Evolutionary conservation across 2,113 vertebrate genomes (phyloP).

Genomic region (Octodon degus): DNA sequence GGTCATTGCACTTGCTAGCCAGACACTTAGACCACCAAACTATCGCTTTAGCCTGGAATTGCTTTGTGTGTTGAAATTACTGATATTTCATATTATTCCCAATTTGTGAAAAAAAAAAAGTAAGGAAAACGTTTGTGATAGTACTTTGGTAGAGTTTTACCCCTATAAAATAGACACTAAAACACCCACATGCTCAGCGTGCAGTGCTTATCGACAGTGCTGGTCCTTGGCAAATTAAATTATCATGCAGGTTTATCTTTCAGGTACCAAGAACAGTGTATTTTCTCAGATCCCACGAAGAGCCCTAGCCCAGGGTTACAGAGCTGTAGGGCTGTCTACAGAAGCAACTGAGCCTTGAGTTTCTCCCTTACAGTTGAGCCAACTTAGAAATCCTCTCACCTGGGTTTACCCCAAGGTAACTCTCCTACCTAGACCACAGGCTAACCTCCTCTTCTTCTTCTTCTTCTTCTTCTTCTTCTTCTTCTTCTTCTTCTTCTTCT

Average conservation of each 20-base stretch:
- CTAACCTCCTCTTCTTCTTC: background rate
- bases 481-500: too few relatives aligned
- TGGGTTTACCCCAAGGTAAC: background rate
- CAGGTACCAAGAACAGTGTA: background rate
- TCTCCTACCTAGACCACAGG: background rate
- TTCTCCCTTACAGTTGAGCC: background rate
- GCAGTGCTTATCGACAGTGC: background rate
- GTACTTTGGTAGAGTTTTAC: slow-evolving; percentile 6
- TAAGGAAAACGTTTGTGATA: background rate
- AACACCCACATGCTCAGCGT: background rate
- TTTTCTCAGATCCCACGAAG: background rate
- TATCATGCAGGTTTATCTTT: slow-evolving; percentile 9
- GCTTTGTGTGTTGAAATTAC: slow-evolving; percentile 8
- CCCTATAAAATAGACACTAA: background rate
- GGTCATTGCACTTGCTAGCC: too few relatives aligned
- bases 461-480: background rate
- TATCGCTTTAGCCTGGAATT: background rate
- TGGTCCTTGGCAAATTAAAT: slow-evolving; percentile 6
- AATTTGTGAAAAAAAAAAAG: background rate
- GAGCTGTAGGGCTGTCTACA: background rate
- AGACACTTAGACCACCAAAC: too few relatives aligned
- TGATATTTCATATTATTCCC: background rate
- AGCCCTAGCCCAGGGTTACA: background rate
- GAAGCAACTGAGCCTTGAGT: background rate
- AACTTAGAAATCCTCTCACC: background rate